A percentile compares a stretch with the other conserved stretches of the same genome.
phyloP scores from a whole-genome alignment of 1,140 invertebrate genomes.

The Brachionus plicatilis region DNA sequence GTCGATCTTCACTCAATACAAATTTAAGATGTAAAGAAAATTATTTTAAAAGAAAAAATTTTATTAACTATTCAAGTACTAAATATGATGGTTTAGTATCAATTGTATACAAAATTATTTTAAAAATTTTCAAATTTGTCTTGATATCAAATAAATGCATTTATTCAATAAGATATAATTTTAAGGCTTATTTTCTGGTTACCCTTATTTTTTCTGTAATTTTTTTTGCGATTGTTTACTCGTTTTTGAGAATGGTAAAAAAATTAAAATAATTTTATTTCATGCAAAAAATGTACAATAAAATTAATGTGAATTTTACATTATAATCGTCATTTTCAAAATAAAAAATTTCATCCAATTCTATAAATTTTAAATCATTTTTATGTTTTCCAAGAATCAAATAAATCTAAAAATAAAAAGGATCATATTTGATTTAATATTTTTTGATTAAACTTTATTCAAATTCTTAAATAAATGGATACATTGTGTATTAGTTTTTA shows the following conservation, averaged over 20 bases:
- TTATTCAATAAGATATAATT: slow-evolving; percentile 5
- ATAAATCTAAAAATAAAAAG: too few species aligned
- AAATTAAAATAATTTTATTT: neutral
- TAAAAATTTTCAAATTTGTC: neutral
- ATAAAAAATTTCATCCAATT: too few species aligned
- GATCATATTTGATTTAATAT: too few species aligned
- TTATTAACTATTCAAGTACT: neutral
- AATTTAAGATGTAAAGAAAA: neutral
- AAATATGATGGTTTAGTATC: neutral
- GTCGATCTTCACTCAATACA: neutral
- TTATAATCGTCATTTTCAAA: too few species aligned
- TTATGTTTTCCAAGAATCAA: too few species aligned
- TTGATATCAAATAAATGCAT: neutral
- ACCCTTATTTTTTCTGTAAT: neutral
- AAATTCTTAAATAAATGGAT: too few species aligned
- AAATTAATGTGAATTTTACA: too few species aligned
- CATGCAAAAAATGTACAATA: too few species aligned
- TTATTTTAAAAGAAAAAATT: neutral
- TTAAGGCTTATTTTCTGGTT: neutral
- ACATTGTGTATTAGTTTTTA: too few species aligned
- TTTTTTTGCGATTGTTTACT: neutral
- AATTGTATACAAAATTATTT: neutral
- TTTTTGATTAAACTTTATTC: too few species aligned
- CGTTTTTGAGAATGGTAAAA: neutral
- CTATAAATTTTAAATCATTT: too few species aligned